Base-by-base conservation (phyloP, 2,888 invertebrate genomes). In the Ariolimax columbianus region DNA sequence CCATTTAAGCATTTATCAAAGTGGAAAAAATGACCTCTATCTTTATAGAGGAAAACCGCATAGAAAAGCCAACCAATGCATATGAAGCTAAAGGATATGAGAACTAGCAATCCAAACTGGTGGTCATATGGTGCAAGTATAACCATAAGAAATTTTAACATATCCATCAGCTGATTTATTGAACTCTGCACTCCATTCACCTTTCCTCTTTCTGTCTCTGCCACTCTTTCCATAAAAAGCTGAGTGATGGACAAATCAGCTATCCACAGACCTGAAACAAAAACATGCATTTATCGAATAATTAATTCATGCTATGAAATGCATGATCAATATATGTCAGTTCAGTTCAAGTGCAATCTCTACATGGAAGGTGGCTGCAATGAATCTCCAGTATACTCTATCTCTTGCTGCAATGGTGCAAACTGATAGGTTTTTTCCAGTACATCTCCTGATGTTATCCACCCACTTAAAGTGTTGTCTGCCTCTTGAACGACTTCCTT, bases 181-280 rank as follows among this genome's bases (percentile, higher is more conserved):
- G 95, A 94, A 79, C 91, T 93, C 89, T 95, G 95, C 3, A 95
- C 95, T 3, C 95, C 95, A 86, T 94, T 94, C n/a, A 95, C 93
- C 11, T 94, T 92, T 9, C 95, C 95, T 38, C 95, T 91, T 87
- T 95, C 94, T 4, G 89, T 87, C 86, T 95, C 95, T 9, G 87
- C 89, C 1, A 95, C 94, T 26, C 91, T 91, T 90, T 95, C 95
- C 90, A 95, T 94, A 85, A 95, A 92, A 38, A 95, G 91, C 90
- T 95, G 95, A 30, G 94, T 95, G 33, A 95, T 94, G 2, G 95
- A 93, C 83, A 95, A 89, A 90, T 95, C 95, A 3, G 95, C 93
- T 83, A 95, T 92, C 95, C 95, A 95, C 51, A 95, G 90, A n/a
- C 95, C 95, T 95, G 90, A 55, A 70, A 26, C 59, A 89, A 78